These are phyloP conservation scores for Herminia tarsipennalis DNA, from an alignment of 2,888 invertebrate species.

Conservation along the genomic window DNA sequence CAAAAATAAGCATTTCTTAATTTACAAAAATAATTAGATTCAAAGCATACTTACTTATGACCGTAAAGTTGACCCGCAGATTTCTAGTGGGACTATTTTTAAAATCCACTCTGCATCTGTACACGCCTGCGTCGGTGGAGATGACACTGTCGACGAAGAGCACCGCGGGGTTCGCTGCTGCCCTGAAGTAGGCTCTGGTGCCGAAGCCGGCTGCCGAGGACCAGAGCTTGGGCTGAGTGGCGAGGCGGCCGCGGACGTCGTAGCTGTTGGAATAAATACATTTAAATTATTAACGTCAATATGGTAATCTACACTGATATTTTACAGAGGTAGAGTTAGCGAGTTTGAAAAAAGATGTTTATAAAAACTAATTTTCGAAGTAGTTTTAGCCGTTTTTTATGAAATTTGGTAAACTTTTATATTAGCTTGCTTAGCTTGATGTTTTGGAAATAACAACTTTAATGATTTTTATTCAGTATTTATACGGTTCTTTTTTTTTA, in stretches of 20 bases:
- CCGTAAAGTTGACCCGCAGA: slow-evolving; percentile 94
- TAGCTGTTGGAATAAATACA: too few species aligned
- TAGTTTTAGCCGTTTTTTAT: too few species aligned
- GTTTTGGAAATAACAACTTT: too few species aligned
- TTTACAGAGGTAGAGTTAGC: too few species aligned
- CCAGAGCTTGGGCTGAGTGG: slow-evolving; percentile 93
- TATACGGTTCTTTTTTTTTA: too few species aligned
- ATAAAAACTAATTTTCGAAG: too few species aligned
- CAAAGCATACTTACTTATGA: slow-evolving; percentile 91
- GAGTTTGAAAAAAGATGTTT: too few species aligned
- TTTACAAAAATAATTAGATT: too few species aligned
- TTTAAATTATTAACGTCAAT: not conserved
- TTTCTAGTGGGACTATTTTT: slow-evolving; percentile 95
- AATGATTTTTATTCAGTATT: too few species aligned
- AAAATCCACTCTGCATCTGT: slow-evolving; percentile 96
- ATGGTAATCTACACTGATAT: not conserved
- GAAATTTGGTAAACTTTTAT: too few species aligned
- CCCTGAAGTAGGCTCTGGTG: slow-evolving; percentile 90
- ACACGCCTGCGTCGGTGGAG: slow-evolving; percentile 92
- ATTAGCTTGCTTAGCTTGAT: too few species aligned
- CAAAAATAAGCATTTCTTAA: not conserved
- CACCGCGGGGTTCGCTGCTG: slow-evolving; percentile 91
- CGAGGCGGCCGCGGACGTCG: slow-evolving; percentile 90
- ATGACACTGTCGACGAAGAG: slow-evolving; percentile 91
- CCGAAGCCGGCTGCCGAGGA: slow-evolving; percentile 91